Base-by-base conservation (phyloP, 2,888 invertebrate species). In the Tetrapedia diversipes region DNA sequence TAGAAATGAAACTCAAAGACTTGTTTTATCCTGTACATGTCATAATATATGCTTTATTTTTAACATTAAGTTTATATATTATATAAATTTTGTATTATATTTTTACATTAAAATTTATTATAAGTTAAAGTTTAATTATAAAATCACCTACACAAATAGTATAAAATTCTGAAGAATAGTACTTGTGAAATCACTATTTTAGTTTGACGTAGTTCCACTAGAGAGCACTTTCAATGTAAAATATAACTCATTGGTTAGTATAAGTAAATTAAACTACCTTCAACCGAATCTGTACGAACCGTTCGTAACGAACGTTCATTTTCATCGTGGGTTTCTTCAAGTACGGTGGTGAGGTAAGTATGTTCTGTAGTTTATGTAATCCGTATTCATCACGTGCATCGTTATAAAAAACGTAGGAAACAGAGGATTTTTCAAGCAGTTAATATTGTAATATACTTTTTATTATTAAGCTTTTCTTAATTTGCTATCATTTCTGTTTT, bases 381-480 rank as follows among this genome's bases (percentile, higher is more conserved):
- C 82, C 6, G 11, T 45, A 34, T 27, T 24, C 39, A 73, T 66
- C 60, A 37, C 19, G 56, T 61, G 54, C 43, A 41, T 39, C 14
- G 2, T 24, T 65, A 3, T 10, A 8, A 19, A 41, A 41, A 41
- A 11, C 4, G 32, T 6, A n/a, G 16, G 34, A 34, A 19, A 10
- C 27, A 4, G 0, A 41, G 41, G 8, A 45, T n/a, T 53, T 63
- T 57, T n/a, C 10, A 1, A 7, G n/a, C n/a, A 6, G 11, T 2
- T 34, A 14, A 11, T 29, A 41, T 54, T 16, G 8, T n/a, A 24
- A 11, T 24, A 10, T n/a, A 34, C 10, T 14, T n/a, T 64, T 53
- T 22, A 22, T 65, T 1, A n/a, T 2, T 60, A 67, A 70, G 59
- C 78, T 73, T 78, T n/a, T 14, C 10, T 34, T 67, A 22, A 41